phyloP scores from a whole-genome alignment of 2,113 vertebrate species.

The Collichthys lucidus region DNA sequence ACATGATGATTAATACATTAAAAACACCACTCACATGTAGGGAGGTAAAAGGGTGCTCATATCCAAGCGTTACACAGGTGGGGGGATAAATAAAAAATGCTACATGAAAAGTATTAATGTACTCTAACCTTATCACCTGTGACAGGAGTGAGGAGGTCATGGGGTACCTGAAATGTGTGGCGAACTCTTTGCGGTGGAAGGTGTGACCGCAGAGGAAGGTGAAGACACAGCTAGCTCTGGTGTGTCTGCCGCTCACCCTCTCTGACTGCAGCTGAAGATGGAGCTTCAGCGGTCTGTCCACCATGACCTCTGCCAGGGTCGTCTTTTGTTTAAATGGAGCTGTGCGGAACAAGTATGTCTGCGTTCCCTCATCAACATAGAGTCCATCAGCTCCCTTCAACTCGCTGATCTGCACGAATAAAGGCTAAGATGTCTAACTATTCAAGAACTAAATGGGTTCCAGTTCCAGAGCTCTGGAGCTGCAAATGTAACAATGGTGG shows the following conservation, averaged over 20 bases:
- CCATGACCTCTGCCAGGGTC: conserved; percentile 86
- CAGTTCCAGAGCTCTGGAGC: no score
- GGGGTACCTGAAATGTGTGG: conserved; percentile 87
- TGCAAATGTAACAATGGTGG: no score
- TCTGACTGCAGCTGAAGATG: conserved; percentile 89
- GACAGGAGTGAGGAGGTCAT: neutral
- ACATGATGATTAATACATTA: neutral
- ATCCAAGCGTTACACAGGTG: neutral
- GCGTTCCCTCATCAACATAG: conserved; percentile 89
- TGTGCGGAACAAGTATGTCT: conserved; percentile 89
- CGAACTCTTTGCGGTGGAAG: conserved; percentile 92
- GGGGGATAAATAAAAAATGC: neutral
- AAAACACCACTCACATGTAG: neutral
- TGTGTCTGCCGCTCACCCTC: conserved; percentile 90
- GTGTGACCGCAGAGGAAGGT: conserved; percentile 91
- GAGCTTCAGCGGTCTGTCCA: conserved; percentile 78
- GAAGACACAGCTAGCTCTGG: conserved; percentile 91
- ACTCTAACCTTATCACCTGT: neutral
- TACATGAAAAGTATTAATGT: neutral
- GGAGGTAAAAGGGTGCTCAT: neutral
- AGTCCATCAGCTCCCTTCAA: conserved; percentile 86
- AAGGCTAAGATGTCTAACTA: no score
- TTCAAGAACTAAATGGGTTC: no score
- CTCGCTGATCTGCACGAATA: conserved; percentile 85
- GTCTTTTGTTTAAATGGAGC: conserved; percentile 86